phyloP scores from a whole-genome alignment of 2,797 vertebrate species.

The Cryptoblepharus egeriae region DNA sequence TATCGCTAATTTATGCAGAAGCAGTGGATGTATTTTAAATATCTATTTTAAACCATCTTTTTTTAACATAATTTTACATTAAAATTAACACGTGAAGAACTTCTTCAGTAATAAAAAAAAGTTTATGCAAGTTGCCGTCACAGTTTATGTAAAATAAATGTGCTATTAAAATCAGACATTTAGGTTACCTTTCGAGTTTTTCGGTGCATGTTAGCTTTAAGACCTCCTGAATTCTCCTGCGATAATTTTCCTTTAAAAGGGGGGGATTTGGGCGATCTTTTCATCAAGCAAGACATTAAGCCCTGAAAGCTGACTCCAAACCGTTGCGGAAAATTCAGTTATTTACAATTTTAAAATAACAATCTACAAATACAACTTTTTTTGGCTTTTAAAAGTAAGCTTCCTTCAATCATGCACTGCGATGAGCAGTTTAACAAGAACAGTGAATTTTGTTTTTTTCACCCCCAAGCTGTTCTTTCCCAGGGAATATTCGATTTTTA shows the following conservation, averaged over 20 bases:
- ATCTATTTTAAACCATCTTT: conserved; percentile 78
- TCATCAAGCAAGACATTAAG: conserved; percentile 89
- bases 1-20: conserved; percentile 80
- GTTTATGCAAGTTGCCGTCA: conserved; percentile 87
- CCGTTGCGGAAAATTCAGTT: conserved; percentile 91
- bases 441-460: conserved; percentile 76
- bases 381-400: conserved; percentile 63
- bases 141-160: conserved; percentile 93
- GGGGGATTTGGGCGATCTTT: conserved; percentile 85
- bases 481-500: conserved; percentile 45
- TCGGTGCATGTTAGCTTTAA: conserved; percentile 95
- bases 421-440: conserved; percentile 68
- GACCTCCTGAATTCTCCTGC: conserved; percentile 95
- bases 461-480: conserved; percentile 79
- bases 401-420: conserved; percentile 74
- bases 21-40: conserved; percentile 71
- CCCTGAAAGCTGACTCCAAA: conserved; percentile 93
- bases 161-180: conserved; percentile 94
- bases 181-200: conserved; percentile 95
- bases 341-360: conserved; percentile 87
- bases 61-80: conserved; percentile 82
- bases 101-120: conserved; percentile 72
- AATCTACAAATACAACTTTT: conserved; percentile 77
- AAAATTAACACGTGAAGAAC: conserved; percentile 80
- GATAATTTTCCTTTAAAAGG: conserved; percentile 96